Conservation (phyloP, 2,797 vertebrate species). For the Pithecia hirsuta region DNA sequence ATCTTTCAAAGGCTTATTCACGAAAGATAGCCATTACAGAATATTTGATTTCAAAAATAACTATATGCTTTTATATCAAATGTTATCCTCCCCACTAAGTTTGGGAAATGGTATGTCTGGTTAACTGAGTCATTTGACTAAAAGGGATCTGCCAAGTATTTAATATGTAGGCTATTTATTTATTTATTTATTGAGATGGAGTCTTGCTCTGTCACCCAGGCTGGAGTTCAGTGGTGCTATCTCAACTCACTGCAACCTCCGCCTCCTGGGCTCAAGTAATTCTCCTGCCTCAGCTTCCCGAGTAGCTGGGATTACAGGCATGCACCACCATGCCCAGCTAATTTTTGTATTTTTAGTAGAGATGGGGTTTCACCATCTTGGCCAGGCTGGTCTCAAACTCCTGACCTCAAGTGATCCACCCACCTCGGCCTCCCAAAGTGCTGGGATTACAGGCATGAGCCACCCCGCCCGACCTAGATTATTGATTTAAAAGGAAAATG, state of each 20-base stretch:
- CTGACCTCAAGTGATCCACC: too few species aligned
- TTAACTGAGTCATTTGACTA: not conserved
- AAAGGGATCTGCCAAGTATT: not conserved
- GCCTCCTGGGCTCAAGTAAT: not conserved
- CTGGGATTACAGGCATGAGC: too few species aligned
- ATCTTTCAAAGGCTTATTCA: not conserved
- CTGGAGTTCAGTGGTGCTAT: not conserved
- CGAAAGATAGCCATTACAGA: not conserved
- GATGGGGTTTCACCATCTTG: too few species aligned
- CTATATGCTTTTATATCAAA: not conserved
- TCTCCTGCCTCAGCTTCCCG: not conserved
- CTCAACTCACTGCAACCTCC: not conserved
- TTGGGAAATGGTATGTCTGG: not conserved
- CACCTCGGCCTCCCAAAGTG: too few species aligned
- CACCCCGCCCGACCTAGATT: not conserved
- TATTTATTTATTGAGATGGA: not conserved
- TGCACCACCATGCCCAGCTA: not conserved
- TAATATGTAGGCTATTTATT: not conserved
- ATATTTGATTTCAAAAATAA: conserved; percentile 8
- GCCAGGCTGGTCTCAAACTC: too few species aligned
- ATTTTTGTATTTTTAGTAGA: too few species aligned
- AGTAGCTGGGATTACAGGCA: not conserved
- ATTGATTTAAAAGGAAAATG: not conserved
- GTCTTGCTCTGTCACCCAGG: not conserved
- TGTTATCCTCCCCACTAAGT: not conserved